Evolutionary conservation across 2,797 vertebrate genomes (phyloP).

Genomic region (Choloepus didactylus): DNA sequence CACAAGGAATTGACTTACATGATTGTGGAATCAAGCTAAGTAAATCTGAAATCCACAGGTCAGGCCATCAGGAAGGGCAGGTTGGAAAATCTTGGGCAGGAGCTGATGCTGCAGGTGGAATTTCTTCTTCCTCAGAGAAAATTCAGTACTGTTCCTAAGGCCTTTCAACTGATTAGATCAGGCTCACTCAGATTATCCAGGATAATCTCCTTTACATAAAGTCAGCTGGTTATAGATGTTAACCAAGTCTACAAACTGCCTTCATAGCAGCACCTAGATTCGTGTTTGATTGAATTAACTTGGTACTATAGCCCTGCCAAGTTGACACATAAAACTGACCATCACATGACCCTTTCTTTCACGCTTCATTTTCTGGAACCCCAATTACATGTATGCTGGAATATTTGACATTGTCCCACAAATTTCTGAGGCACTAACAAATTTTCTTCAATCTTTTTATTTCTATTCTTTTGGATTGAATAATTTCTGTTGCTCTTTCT

Average conservation of each 20-base stretch:
- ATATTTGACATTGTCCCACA: neutral
- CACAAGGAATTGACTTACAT: neutral
- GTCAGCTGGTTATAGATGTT: neutral
- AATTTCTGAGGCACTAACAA: neutral
- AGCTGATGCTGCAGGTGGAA: neutral
- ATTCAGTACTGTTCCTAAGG: slow-evolving; percentile 26
- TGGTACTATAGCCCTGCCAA: neutral
- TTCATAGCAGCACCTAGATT: neutral
- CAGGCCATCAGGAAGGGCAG: neutral
- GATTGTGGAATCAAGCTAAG: neutral
- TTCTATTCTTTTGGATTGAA: neutral
- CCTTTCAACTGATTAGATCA: neutral
- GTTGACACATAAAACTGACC: neutral
- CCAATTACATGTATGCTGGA: neutral
- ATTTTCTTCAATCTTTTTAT: neutral
- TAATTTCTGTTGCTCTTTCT: neutral
- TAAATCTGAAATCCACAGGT: neutral
- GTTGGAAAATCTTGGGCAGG: neutral
- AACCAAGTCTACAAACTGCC: slow-evolving; percentile 17
- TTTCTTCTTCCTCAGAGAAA: neutral
- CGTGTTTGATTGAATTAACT: neutral
- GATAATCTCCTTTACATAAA: slow-evolving; percentile 1
- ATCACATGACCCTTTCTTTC: neutral
- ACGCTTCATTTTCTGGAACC: neutral
- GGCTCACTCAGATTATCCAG: neutral